Base-by-base conservation (phyloP, 2,888 invertebrate genomes). In the Osedax fenrisi region DNA sequence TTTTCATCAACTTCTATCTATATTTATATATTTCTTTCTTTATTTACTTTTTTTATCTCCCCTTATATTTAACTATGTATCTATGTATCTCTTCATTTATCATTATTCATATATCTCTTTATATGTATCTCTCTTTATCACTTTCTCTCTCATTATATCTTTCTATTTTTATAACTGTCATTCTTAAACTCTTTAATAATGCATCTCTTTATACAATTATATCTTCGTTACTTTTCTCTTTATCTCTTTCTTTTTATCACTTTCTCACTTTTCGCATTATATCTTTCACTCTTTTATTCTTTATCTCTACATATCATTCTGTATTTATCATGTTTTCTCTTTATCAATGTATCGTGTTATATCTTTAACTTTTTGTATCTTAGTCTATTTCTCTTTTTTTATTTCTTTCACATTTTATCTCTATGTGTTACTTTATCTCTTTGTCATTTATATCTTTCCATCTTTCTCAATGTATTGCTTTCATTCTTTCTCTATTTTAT, bases 71-170 rank as follows among this genome's bases (percentile, higher is more conserved):
- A 62, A 61, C 72, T 75, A 69, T 70, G 68, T 72, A 26, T 62
- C 70, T 70, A 41, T 76, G 67, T 66, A 23, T 24, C 75, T 76
- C 71, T 71, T 25, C 27, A 66, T 76, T 66, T 61, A 71, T 72
- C 22, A 27, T 56, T 72, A 27, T 72, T 66, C 41, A 70, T 64
- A 64, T 62, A 22, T n/a, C n/a, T n/a, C n/a, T n/a, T n/a, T n/a
- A n/a, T n/a, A n/a, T n/a, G n/a, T n/a, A n/a, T n/a, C n/a, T 62
- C 62, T 62, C 62, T 62, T 5, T 62, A 22, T 62, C 62, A 24
- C 62, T 62, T 5, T 62, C 62, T 62, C 62, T n/a, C 62, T 62
- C 41, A 5, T 21, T 24, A 5, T 68, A 23, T 68, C 26, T 68
- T 17, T 72, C 0, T 74, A 2, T 74, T 70, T 59, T 17, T 74